Evolutionary conservation across 1,140 invertebrate species (phyloP).

Genomic region (Conus ventricosus): DNA sequence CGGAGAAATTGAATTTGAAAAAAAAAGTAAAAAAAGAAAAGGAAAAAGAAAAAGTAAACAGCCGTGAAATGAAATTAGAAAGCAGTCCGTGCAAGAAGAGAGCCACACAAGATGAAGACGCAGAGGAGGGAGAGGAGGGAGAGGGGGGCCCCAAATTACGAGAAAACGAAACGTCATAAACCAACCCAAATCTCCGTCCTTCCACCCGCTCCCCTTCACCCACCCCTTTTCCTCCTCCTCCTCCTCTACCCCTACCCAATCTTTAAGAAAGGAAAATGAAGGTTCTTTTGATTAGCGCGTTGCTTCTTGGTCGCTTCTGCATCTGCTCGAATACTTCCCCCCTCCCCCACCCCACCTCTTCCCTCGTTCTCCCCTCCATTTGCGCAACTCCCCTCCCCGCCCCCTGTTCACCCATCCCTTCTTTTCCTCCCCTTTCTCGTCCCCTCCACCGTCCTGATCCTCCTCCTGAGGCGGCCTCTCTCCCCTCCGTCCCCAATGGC

Average conservation of each 20-base stretch:
- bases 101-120: too few relatives aligned
- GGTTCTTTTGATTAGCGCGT: slow-evolving; percentile 8
- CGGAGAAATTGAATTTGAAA: neutral
- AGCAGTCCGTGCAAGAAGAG: too few relatives aligned
- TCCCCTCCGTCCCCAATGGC: neutral
- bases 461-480: neutral
- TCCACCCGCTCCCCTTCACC: neutral
- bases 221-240: too few relatives aligned
- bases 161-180: slow-evolving; percentile 24
- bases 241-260: too few relatives aligned
- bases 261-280: neutral
- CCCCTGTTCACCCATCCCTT: neutral
- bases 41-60: too few relatives aligned
- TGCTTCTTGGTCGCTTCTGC: neutral
- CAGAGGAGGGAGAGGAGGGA: too few relatives aligned
- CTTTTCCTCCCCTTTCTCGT: neutral
- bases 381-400: neutral
- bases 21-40: neutral
- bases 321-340: neutral
- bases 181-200: neutral
- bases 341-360: too few relatives aligned
- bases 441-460: neutral
- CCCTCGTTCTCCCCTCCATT: neutral
- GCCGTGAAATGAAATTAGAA: too few relatives aligned
- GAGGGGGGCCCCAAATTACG: neutral